A percentile compares a stretch with the other conserved stretches of the same genome.
Conservation (phyloP, 2,113 vertebrate genomes). For the Antechinus stuartii region DNA sequence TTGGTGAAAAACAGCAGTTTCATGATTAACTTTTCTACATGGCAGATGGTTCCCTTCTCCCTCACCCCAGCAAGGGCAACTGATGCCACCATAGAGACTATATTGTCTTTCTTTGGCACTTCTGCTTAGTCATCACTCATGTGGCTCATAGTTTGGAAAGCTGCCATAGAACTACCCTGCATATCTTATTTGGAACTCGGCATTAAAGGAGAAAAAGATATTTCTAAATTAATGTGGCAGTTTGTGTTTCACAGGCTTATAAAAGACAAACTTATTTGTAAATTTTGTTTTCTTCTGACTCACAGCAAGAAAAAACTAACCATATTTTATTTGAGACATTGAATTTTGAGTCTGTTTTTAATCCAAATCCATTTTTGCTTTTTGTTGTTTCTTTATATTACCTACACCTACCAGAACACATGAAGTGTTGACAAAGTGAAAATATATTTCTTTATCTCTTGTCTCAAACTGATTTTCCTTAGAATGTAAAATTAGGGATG, state of each 20-base stretch:
- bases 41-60: neutral
- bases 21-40: neutral
- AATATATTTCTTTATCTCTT: neutral
- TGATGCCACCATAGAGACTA: neutral
- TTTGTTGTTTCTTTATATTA: neutral
- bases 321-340: constrained; percentile 13
- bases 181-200: neutral
- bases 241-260: constrained; percentile 9
- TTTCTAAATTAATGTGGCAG: constrained; percentile 23
- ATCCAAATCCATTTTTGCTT: neutral
- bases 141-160: constrained; percentile 6
- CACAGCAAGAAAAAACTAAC: neutral
- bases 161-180: neutral
- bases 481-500: neutral
- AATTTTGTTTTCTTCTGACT: neutral
- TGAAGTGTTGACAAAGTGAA: neutral
- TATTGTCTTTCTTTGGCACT: constrained; percentile 42
- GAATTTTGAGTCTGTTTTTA: neutral
- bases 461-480: neutral
- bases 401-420: neutral
- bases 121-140: constrained; percentile 29
- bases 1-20: neutral
- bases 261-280: neutral
- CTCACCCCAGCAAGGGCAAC: neutral
- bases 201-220: neutral